Base-by-base conservation (phyloP, 1,140 invertebrate species). In the Coenobita brevimanus region DNA sequence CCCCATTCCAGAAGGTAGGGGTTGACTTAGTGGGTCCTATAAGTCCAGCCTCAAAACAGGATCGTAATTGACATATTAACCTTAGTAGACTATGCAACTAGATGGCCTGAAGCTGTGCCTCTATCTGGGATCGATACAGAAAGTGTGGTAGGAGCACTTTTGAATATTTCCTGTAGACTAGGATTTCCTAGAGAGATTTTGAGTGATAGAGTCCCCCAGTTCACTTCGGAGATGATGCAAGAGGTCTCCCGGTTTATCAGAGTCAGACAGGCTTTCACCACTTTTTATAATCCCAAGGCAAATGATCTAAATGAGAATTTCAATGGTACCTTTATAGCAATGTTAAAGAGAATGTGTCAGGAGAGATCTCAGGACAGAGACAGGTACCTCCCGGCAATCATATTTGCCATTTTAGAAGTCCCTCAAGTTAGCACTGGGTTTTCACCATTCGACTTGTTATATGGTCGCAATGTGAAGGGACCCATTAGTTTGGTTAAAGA, bases 11-110 rank as follows among this genome's bases (percentile, higher is more conserved):
- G 62, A 67, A 67, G 62, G 62, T 67, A 67, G 62, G 6, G 4
- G 30, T 67, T 67, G 62, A 67, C n/a, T 67, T 33, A 67, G 30
- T 67, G n/a, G 8, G 62, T 33, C 62, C 62, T 67, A 10, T 67
- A 24, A 67, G 62, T 67, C 62, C 62, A 67, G 8, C 62, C 21
- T 67, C 62, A 24, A 33, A n/a, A 6, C 21, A 67, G n/a, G 62
- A 24, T 67, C 6, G 30, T 33, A 67, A 33, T 6, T 67, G n/a
- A 33, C 8, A 67, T 67, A 10, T 24, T 67, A 24, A 67, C 62
- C 6, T 24, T 67, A 24, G 62, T 67, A 67, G 62, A 67, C 62
- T 67, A 67, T 67, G 62, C 62, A 24, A 67, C 62, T 67, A 67
- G 21, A 67, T 67, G 62, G 62, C 62, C 62, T 67, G 62, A 67